These are phyloP conservation scores for Bradypodion ventrale DNA, from an alignment of 2,797 vertebrate genomes.

Conservation along the genomic window DNA sequence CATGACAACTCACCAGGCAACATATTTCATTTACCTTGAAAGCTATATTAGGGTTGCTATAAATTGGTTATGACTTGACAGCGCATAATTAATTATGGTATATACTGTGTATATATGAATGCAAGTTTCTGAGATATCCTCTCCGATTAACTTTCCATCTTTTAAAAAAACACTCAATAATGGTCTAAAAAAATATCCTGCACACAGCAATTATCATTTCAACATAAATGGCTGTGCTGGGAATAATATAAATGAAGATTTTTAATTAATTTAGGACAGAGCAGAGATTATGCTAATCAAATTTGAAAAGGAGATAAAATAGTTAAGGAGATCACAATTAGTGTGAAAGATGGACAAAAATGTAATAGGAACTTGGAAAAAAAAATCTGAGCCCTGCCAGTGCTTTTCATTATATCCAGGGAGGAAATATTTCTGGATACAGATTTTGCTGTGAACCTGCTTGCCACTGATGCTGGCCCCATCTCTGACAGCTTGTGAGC, in stretches of 20 bases:
- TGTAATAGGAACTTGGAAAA: conserved; percentile 19
- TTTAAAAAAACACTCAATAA: conserved; percentile 21
- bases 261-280: conserved; percentile 48
- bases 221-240: conserved; percentile 6
- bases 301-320: conserved; percentile 14
- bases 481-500: too few relatives aligned
- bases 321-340: conserved; percentile 18
- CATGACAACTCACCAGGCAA: too few relatives aligned
- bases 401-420: not conserved
- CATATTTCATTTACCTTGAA: too few relatives aligned
- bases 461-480: too few relatives aligned
- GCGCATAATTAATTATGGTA: too few relatives aligned
- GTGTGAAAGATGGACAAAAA: conserved; percentile 32
- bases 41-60: too few relatives aligned
- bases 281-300: conserved; percentile 35
- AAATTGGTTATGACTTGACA: too few relatives aligned
- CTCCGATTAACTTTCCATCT: conserved; percentile 48
- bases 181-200: conserved; percentile 32
- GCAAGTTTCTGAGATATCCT: not conserved
- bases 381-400: conserved; percentile 25
- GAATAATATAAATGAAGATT: conserved; percentile 46
- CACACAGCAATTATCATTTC: conserved; percentile 20
- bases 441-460: too few relatives aligned
- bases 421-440: not conserved
- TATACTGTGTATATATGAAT: not conserved